Base-by-base conservation (phyloP, 2,888 invertebrate species). In the Drosophila mulleri region DNA sequence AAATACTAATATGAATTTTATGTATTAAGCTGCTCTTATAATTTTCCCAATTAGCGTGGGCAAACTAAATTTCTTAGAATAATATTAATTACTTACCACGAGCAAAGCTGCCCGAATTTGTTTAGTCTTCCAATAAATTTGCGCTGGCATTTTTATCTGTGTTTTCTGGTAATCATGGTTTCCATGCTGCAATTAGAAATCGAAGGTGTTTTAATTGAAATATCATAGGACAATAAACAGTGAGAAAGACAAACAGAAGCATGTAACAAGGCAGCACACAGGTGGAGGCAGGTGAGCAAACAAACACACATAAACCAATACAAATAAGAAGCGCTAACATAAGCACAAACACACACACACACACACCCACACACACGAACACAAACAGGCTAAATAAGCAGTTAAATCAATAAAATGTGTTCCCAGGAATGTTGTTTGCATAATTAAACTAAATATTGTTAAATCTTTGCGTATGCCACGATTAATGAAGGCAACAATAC, bases 131-230 rank as follows among this genome's bases (percentile, higher is more conserved):
- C 82, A 82, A 75, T 76, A 67, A 72, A 83, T 84, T 83, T 89
- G 86, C 76, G 82, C 82, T 78, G 88, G 82, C 92, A 92, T 91
- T 89, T 91, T 90, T 91, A 91, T 90, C 91, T 90, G 86, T 88
- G 90, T 91, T 89, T 91, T 91, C 91, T 88, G 83, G 90, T 88
- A 90, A 91, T 91, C 92, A 92, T 92, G 75, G 63, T 52, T 69
- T 69, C 53, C 72, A 73, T 59, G 45, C 67, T 62, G 71, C 12
- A 76, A 79, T 44, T 48, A 41, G 65, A 41, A 35, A 45, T 16
- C n/a, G 39, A 29, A 48, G 16, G 26, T 26, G 32, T 14, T 23
- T 47, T 26, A 59, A 23, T 18, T 59, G 14, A 39, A 29, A 29
- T 39, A 59, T 41, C 3, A 39, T 29, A n/a, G 29, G 29, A 48